Evolutionary conservation across 2,113 vertebrate genomes (phyloP), one percentile per base, ranked within the genome.

Genomic region (Edolisoma coerulescens): DNA sequence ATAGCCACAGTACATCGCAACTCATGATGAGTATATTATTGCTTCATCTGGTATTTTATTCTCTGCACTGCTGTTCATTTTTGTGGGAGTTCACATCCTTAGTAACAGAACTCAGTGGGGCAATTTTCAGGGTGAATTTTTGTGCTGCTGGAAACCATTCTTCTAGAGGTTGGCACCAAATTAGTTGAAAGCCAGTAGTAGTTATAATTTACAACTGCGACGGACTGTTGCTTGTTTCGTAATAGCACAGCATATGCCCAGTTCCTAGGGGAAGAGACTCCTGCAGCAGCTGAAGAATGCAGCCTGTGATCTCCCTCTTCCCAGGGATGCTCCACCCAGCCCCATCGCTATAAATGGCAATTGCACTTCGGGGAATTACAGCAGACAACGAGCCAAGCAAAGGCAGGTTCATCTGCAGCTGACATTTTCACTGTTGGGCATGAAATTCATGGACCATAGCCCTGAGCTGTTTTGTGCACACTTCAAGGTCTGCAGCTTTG

Each of bases 231-330:
- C 57, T 90, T 63, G 63, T 93, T 94, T 90, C 0, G 0, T 90
- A 84, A 90, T 56, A 93, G 68, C 42, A 32, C 52, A 90, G 52
- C 9, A 4, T 84, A 53, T 86, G 90, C 60, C 76, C 79, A 39
- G 41, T 37, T 90, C 85, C 80, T 81, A 32, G 35, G 88, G 65
- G 65, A 84, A 90, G 64, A 61, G 42, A 7, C 14, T 85, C n/a
- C 86, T 65, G 49, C 26, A 94, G 92, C 83, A 90, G 64, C 84
- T 92, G 88, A 93, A 90, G 90, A 95, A 96, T 75, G 73, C 64
- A 73, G 76, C 42, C 76, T 89, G 73, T 90, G 83, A 90, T 96
- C 92, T 87, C 83, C 56, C 49, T 6, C 92, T 95, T 97, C 95
- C 88, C 90, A 94, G 92, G 79, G 86, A 75, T 1, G 68, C 80